phyloP scores from a whole-genome alignment of 1,140 invertebrate genomes.

The Achatina immaculata region DNA sequence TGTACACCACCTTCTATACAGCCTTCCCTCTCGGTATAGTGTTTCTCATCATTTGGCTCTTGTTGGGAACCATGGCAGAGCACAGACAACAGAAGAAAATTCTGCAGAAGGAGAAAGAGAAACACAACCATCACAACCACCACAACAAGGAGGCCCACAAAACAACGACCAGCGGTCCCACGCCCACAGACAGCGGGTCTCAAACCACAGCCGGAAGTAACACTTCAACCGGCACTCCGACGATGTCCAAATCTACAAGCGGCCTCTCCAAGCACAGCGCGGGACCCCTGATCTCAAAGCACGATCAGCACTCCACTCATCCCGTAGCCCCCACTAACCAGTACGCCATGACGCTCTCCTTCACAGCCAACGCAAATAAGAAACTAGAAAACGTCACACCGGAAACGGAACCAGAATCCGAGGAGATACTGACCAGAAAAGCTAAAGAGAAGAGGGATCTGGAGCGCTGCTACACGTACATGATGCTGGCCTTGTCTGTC shows the following conservation, averaged over 20 bases:
- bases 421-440: constrained; percentile 9
- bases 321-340: background rate
- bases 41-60: background rate
- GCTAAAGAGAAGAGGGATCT: constrained; percentile 19
- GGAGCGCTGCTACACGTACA: constrained; percentile 13
- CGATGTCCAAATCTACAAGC: constrained; percentile 5
- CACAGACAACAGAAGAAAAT: background rate
- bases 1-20: constrained; percentile 27
- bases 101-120: background rate
- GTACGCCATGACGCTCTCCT: background rate
- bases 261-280: constrained; percentile 13
- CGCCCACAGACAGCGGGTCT: background rate
- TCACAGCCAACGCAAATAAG: background rate
- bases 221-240: no score
- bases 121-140: background rate
- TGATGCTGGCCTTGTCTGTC: background rate
- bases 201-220: background rate
- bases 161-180: background rate
- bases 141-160: background rate
- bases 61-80: background rate
- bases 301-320: background rate
- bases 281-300: background rate
- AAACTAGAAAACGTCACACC: background rate
- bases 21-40: background rate
- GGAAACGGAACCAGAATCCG: background rate